Conservation (phyloP, 2,888 invertebrate genomes). For the Nysson spinosus region DNA sequence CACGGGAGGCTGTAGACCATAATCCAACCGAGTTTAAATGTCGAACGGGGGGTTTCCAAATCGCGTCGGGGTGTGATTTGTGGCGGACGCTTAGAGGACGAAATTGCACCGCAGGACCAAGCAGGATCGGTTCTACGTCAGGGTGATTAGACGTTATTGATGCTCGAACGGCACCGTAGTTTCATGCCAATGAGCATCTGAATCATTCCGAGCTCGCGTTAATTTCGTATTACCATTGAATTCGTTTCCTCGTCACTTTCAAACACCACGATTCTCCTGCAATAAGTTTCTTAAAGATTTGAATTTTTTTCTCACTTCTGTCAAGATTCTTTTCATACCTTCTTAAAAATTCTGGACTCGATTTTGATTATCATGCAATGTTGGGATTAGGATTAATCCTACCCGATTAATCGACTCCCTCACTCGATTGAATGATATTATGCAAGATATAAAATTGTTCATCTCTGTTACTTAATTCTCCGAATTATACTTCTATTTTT, state of each 20-base stretch:
- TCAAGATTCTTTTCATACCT: too few species aligned
- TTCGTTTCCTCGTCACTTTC: constrained; percentile 8
- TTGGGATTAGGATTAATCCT: too few species aligned
- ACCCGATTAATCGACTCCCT: too few species aligned
- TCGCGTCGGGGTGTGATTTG: constrained; percentile 70
- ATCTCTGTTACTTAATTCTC: too few species aligned
- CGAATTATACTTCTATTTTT: too few species aligned
- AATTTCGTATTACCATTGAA: constrained; percentile 32
- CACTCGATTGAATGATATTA: too few species aligned
- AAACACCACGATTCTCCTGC: neutral
- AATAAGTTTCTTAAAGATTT: too few species aligned
- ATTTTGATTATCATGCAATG: too few species aligned
- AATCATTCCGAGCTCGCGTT: constrained; percentile 42
- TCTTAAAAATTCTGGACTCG: too few species aligned
- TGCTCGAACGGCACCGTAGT: constrained; percentile 50
- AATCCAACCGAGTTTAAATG: constrained; percentile 67
- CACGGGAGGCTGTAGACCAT: constrained; percentile 53
- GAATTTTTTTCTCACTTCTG: too few species aligned
- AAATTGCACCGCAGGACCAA: constrained; percentile 68
- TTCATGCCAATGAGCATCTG: constrained; percentile 48
- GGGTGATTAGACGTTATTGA: constrained; percentile 73
- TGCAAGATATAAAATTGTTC: too few species aligned
- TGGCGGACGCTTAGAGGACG: constrained; percentile 72
- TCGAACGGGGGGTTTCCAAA: constrained; percentile 54
- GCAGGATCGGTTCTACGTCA: constrained; percentile 64